Evolutionary conservation across 1,140 invertebrate species (phyloP).

Genomic region (Adoxophyes honmai): DNA sequence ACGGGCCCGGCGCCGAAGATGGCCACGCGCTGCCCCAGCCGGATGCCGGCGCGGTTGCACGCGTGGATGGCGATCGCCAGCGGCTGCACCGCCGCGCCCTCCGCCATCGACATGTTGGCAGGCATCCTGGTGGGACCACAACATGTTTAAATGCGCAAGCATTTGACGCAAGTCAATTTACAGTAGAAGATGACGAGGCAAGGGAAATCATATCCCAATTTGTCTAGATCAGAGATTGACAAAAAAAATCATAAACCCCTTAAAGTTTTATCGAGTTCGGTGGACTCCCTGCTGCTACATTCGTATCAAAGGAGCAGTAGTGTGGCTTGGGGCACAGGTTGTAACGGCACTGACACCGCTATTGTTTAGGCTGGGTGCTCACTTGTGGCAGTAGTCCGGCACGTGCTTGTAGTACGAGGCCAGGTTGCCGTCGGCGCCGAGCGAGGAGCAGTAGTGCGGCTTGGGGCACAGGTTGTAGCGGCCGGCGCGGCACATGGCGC

Average conservation of each 20-base stretch:
- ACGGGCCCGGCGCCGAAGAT: constrained; percentile 95
- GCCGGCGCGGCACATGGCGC: constrained; percentile 89
- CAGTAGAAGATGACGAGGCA: no score
- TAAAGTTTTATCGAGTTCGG: no score
- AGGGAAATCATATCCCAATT: no score
- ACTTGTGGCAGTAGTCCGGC: constrained; percentile 96
- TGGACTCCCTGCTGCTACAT: no score
- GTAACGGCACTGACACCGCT: no score
- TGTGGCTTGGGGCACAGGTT: constrained; percentile 92
- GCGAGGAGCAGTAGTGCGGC: constrained; percentile 93
- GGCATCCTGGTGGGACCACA: constrained; percentile 84
- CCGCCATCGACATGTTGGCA: constrained; percentile 91
- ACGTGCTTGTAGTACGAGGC: constrained; percentile 91
- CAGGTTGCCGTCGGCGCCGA: constrained; percentile 90
- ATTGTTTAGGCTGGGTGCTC: no score
- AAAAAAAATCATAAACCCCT: no score
- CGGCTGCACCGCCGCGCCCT: constrained; percentile 95
- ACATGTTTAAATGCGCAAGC: no score
- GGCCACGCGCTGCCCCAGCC: constrained; percentile 86
- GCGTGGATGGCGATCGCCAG: constrained; percentile 95
- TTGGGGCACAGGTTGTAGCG: constrained; percentile 93
- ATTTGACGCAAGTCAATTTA: no score
- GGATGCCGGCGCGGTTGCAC: constrained; percentile 87
- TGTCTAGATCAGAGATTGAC: no score
- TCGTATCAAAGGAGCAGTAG: constrained; percentile 95